Evolutionary conservation across 2,113 vertebrate species (phyloP).

Genomic region (Embiotoca jacksoni): DNA sequence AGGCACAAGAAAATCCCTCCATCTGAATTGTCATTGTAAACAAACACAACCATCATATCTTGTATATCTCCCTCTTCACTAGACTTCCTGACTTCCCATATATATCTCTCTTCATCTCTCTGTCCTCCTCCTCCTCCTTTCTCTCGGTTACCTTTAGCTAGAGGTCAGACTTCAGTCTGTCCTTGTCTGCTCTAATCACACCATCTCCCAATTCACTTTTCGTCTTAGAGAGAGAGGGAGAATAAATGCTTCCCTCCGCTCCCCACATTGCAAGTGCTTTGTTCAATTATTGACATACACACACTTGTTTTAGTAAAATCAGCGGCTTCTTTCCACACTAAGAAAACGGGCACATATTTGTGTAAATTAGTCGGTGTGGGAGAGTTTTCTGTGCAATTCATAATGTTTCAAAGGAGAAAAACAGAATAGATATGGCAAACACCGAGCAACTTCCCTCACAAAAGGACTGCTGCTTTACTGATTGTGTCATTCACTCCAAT

Average conservation of each 20-base stretch:
- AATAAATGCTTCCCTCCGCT: constrained; percentile 8
- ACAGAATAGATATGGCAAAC: neutral
- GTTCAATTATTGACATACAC: constrained; percentile 23
- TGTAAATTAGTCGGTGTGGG: neutral
- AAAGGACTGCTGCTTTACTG: neutral
- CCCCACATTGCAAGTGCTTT: constrained; percentile 1
- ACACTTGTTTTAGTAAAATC: constrained; percentile 8
- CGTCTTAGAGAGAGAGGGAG: constrained; percentile 28
- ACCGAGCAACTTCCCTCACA: neutral
- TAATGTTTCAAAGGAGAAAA: neutral
- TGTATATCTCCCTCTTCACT: neutral
- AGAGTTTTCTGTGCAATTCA: constrained; percentile 7
- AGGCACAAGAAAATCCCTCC: neutral
- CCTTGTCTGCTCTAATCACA: constrained; percentile 64
- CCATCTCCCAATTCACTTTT: constrained; percentile 59
- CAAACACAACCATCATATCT: neutral
- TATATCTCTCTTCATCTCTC: constrained; percentile 25
- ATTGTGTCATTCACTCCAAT: neutral
- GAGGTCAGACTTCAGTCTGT: constrained; percentile 64
- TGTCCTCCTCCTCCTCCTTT: constrained; percentile 21
- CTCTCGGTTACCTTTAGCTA: constrained; percentile 40
- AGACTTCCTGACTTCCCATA: neutral
- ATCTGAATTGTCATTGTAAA: neutral
- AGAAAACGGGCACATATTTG: neutral
- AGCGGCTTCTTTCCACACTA: neutral